Base-by-base conservation (phyloP, 2,888 invertebrate species). In the Limenitis camilla region DNA sequence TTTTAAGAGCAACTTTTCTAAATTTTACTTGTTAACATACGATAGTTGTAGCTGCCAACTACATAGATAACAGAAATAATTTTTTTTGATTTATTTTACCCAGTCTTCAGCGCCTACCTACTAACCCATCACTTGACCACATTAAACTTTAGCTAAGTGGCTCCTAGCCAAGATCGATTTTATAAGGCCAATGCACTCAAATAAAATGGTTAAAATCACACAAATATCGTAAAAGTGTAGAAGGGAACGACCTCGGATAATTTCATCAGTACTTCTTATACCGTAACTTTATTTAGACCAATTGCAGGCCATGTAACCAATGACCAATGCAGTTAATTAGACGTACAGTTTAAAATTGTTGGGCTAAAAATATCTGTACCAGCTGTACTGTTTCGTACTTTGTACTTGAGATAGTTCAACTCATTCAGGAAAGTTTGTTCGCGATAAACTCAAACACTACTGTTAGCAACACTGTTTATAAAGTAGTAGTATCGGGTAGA, bases 101-200 rank as follows among this genome's bases (percentile, higher is more conserved):
- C 19, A 19, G 1, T 19, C 19, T 19, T 19, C 19, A 19, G 19
- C 8, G 19, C 28, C 41, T 19, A 40, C 47, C 32, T 40, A 38
- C 39, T 43, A 39, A 31, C n/a, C n/a, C n/a, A n/a, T n/a, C 36
- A 40, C 33, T 44, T 32, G 31, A 36, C 49, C 41, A 36, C 47
- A 52, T 62, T 59, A 64, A 64, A 65, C 62, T 66, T 59, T 49
- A 61, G 62, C 61, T 59, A 64, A 69, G 64, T 67, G 68, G 66
- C 65, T 49, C 51, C n/a, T 48, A 40, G 65, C 66, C 65, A 61
- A 61, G 31, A 65, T 63, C 62, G 58, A 66, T 65, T 61, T 60
- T 59, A 62, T 63, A 62, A 64, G 69, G 66, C 63, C 68, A 62
- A 60, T 64, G 67, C 55, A 65, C 67, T 61, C 55, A 29, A 56